A percentile compares a stretch with the other conserved stretches of the same genome.
Evolutionary conservation across 2,113 vertebrate species (phyloP).

Genomic region (Psittacula cyanocephala): DNA sequence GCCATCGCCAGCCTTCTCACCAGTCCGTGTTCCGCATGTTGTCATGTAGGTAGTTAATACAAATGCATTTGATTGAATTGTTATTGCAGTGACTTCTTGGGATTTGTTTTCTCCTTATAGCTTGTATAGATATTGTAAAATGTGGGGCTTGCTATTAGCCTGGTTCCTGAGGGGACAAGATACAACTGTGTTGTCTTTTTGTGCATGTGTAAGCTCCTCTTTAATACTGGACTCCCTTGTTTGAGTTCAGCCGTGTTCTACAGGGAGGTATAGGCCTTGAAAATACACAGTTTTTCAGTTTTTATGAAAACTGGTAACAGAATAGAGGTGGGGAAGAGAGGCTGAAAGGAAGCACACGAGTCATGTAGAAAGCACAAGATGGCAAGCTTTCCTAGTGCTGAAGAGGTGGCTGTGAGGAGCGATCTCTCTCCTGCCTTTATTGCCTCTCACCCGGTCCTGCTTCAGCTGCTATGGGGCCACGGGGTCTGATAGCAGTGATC

Average conservation of each 20-base stretch:
- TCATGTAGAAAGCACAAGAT: not conserved
- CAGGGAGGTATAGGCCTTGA: not conserved
- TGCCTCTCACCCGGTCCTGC: not conserved
- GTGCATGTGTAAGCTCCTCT: not conserved
- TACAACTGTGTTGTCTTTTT: not conserved
- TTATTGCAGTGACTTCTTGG: not conserved
- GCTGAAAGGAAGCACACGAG: not conserved
- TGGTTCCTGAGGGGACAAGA: not conserved
- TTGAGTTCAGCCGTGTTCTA: not conserved
- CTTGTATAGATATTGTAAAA: not conserved
- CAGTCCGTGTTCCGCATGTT: not conserved
- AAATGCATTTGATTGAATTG: not conserved
- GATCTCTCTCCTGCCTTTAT: not conserved
- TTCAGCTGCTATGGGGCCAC: not conserved
- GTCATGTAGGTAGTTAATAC: not conserved
- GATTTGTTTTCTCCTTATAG: not conserved
- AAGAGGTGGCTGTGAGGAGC: not conserved
- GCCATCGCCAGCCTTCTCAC: not conserved
- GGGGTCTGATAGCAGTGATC: rapidly evolving
- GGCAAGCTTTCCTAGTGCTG: not conserved
- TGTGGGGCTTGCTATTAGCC: not conserved
- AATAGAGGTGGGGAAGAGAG: no score
- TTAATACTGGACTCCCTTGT: rapidly evolving
- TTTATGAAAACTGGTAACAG: not conserved
- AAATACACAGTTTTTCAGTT: not conserved